Base-by-base conservation (phyloP, 2,888 invertebrate genomes). In the Chloroclysta siterata region DNA sequence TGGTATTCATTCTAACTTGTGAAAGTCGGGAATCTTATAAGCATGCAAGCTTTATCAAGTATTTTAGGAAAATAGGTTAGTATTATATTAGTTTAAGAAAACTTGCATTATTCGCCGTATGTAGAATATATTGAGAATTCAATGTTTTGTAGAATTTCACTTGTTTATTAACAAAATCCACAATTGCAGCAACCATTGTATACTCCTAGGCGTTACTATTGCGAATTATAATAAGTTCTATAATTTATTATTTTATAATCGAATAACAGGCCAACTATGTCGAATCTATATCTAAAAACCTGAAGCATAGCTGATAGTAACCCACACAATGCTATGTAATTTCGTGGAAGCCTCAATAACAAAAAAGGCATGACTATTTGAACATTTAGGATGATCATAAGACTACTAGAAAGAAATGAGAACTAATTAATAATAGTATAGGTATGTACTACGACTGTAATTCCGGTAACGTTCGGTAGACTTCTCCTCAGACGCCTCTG, bases 1-100 rank as follows among this genome's bases (percentile, higher is more conserved):
- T 11, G 36, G 36, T 11, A 8, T 7, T 39, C 11, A 39, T 39
- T 39, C 10, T 63, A 63, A 67, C 70, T 66, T 55, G 64, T 14
- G 33, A 33, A 15, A 29, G 10, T 53, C 28, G 39, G 39, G 39
- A 39, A n/a, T 17, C 56, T 48, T 61, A 66, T 60, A 68, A 69
- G 67, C 82, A 83, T 81, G 85, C 83, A 82, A 79, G 77, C 42
- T 51, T 39, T 54, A 39, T 52, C 41, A 29, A 53, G 10, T 10
- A 29, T 17, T 52, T 47, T 29, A 36, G 50, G 60, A 1, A n/a
- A 39, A 46, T 53, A 44, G 15, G 48, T 13, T 5, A 47, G n/a
- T 1, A 41, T n/a, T 41, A 1, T 5, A 1, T 5, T 42, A 14
- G 33, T 2, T 22, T 22, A 3, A 22, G 3, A 2, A 33, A 13